These are phyloP conservation scores for Engraulis encrasicolus DNA, from an alignment of 2,113 vertebrate species.

Conservation along the genomic window DNA sequence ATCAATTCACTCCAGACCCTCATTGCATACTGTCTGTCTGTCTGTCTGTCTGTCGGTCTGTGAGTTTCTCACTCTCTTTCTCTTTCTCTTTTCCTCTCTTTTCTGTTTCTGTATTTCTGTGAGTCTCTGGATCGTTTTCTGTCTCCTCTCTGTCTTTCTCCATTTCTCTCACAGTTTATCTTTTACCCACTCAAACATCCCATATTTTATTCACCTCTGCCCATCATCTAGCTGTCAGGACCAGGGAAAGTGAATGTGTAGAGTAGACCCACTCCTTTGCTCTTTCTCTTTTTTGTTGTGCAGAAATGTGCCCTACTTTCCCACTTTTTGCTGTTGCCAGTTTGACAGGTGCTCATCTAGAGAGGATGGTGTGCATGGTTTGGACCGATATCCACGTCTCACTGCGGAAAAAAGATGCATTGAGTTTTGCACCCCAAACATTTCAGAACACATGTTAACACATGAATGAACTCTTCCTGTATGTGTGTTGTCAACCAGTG, in stretches of 20 bases:
- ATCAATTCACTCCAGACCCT: too few species aligned
- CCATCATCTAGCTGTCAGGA: background rate
- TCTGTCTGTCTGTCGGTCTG: too few species aligned
- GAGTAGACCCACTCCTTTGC: background rate
- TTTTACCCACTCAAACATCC: background rate
- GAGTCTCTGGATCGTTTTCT: background rate
- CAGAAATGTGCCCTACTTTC: background rate
- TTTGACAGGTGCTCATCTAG: constrained; percentile 7
- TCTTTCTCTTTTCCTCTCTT: background rate
- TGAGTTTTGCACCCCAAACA: background rate
- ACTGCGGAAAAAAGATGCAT: background rate
- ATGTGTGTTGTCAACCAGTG: background rate
- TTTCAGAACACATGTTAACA: background rate
- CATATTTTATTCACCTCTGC: background rate
- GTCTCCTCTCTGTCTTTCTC: constrained; percentile 25
- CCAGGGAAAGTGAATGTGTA: background rate
- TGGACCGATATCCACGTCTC: background rate
- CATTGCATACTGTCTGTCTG: too few species aligned
- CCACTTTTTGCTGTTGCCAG: background rate
- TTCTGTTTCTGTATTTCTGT: background rate
- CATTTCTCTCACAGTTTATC: background rate
- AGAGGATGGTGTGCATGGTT: background rate
- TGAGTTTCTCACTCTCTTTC: background rate
- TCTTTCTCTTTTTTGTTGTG: background rate
- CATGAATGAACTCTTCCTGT: background rate